Conservation (phyloP, 2,797 vertebrate species). For the Syndactyla subalaris region DNA sequence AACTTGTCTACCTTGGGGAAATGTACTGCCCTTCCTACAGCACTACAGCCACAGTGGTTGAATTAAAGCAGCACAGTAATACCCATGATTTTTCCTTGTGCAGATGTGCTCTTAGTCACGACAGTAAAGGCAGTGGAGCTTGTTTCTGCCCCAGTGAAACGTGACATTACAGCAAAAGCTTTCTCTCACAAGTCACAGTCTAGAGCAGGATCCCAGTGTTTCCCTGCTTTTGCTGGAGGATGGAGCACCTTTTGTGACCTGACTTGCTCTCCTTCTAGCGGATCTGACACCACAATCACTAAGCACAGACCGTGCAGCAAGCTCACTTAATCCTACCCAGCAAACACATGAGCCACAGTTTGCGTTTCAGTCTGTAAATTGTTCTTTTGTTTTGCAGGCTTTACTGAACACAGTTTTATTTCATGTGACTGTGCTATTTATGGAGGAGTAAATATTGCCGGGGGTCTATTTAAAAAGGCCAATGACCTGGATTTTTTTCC, state of each 20-base stretch:
- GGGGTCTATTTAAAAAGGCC: slow-evolving; percentile 81
- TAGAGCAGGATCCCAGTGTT: background rate
- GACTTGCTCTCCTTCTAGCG: background rate
- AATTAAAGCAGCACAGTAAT: background rate
- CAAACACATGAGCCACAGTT: slow-evolving; percentile 54
- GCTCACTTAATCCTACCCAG: slow-evolving; percentile 16
- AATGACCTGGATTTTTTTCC: slow-evolving; percentile 80
- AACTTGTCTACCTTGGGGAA: background rate
- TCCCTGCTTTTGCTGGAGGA: background rate
- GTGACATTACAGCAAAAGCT: background rate
- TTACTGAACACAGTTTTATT: slow-evolving; percentile 76
- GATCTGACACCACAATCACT: background rate
- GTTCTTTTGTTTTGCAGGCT: slow-evolving; percentile 79
- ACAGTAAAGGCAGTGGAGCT: background rate
- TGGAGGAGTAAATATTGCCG: slow-evolving; percentile 81
- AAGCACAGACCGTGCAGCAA: background rate
- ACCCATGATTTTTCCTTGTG: background rate
- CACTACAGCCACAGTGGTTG: background rate
- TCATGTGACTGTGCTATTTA: slow-evolving; percentile 84
- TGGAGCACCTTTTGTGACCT: background rate
- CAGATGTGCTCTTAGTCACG: background rate
- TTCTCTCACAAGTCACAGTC: background rate
- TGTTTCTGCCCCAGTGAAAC: background rate
- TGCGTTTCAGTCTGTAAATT: slow-evolving; percentile 66
- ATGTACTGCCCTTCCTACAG: background rate